These are phyloP conservation scores for Ectropis grisescens DNA, from an alignment of 1,140 invertebrate genomes.

Conservation along the genomic window DNA sequence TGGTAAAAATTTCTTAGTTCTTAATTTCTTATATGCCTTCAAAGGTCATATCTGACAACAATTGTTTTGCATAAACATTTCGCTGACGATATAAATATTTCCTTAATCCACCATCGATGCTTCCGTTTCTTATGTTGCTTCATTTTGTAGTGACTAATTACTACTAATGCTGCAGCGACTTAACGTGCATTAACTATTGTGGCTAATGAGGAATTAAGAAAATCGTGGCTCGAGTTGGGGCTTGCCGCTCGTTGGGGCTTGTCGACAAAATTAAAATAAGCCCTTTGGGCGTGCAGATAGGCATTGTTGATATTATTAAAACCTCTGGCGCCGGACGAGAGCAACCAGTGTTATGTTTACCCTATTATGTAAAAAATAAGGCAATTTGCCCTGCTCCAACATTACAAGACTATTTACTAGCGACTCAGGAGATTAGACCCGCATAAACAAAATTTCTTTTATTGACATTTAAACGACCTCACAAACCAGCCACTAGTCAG, in stretches of 20 bases:
- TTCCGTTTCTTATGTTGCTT: conserved; percentile 6
- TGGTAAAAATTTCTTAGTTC: conserved; percentile 1
- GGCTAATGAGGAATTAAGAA: not conserved
- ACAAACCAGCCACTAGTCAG: no score
- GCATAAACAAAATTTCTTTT: no score
- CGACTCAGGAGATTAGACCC: no score
- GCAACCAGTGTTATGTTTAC: no score
- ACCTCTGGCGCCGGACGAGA: no score
- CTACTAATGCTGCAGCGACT: conserved; percentile 6
- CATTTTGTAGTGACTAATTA: conserved; percentile 7
- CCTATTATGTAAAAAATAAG: no score
- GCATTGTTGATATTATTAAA: no score
- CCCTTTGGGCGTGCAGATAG: no score
- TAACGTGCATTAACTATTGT: conserved; percentile 1
- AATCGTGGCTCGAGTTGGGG: conserved; percentile 1
- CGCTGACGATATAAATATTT: conserved; percentile 7
- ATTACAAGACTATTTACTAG: no score
- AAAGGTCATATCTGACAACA: conserved; percentile 6
- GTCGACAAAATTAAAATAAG: no score
- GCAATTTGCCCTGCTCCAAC: no score
- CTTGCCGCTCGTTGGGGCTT: conserved; percentile 2
- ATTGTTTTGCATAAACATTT: conserved; percentile 1
- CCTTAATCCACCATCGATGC: conserved; percentile 8
- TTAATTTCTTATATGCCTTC: conserved; percentile 3
- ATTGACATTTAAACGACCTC: no score